Evolutionary conservation across 37 sponge, comb jelly and placozoan species (phyloP).

Genomic region (Bolinopsis microptera): DNA sequence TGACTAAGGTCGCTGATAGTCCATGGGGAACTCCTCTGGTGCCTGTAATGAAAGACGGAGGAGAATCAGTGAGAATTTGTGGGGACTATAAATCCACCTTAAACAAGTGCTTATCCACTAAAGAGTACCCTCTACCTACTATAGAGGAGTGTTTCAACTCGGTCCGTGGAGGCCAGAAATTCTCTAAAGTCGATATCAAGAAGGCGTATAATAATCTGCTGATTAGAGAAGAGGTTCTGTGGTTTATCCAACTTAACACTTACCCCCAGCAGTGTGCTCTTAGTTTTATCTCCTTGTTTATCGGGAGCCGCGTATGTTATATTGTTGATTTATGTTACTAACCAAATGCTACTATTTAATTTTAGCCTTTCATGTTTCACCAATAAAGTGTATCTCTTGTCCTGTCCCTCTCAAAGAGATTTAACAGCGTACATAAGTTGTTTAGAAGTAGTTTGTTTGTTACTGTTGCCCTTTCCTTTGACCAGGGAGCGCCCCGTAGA

Average conservation of each 20-base stretch:
- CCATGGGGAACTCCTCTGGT: conserved; percentile 14
- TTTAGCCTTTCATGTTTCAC: too few species aligned
- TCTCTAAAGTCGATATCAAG: conserved; percentile 70
- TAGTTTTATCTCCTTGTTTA: too few species aligned
- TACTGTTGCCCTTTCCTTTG: too few species aligned
- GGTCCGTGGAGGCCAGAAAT: conserved; percentile 62
- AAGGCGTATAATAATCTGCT: conserved; percentile 68
- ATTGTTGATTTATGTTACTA: too few species aligned
- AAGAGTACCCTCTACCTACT: conserved; percentile 60
- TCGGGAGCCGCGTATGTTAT: too few species aligned
- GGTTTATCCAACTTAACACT: background rate
- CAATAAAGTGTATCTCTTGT: too few species aligned
- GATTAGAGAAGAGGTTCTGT: conserved; percentile 64
- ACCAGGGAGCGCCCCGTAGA: too few species aligned
- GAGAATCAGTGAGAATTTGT: background rate
- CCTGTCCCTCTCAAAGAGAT: too few species aligned
- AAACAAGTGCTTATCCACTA: background rate
- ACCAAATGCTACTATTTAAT: too few species aligned
- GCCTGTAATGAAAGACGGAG: background rate
- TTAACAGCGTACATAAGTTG: too few species aligned
- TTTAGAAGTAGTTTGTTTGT: too few species aligned
- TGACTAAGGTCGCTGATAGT: too few species aligned
- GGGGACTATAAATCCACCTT: background rate
- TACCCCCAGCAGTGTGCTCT: conserved; percentile 26
- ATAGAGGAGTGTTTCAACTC: conserved; percentile 31